Conservation (phyloP, 2,888 invertebrate genomes). For the Rutpela maculata region DNA sequence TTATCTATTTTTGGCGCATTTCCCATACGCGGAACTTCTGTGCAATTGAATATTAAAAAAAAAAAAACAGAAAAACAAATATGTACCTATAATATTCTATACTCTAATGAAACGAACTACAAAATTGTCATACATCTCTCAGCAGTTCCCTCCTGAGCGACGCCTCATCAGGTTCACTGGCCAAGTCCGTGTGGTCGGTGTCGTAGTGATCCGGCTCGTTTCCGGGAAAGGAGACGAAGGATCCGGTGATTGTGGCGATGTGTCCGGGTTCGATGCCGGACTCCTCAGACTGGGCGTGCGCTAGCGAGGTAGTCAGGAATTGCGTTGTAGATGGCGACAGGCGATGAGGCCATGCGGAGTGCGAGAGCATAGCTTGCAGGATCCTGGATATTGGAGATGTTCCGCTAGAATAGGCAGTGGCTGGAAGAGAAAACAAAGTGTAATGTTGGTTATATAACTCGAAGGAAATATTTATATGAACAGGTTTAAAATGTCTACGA, state of each 20-base stretch:
- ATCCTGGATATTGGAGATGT: not conserved
- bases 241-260: slow-evolving; percentile 84
- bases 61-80: too few species aligned
- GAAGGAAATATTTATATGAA: not conserved
- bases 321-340: slow-evolving; percentile 71
- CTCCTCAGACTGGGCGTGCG: slow-evolving; percentile 75
- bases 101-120: too few species aligned
- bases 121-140: slow-evolving; percentile 83
- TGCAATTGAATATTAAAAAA: too few species aligned
- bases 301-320: slow-evolving; percentile 66
- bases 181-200: slow-evolving; percentile 88
- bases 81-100: too few species aligned
- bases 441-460: slow-evolving; percentile 10
- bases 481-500: too few species aligned
- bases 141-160: slow-evolving; percentile 85
- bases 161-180: slow-evolving; percentile 87
- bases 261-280: slow-evolving; percentile 81
- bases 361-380: slow-evolving; percentile 68
- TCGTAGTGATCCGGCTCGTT: slow-evolving; percentile 81
- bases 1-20: too few species aligned
- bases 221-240: slow-evolving; percentile 76
- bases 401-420: not conserved
- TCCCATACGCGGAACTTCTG: too few species aligned
- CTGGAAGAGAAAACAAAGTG: slow-evolving; percentile 11
- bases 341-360: slow-evolving; percentile 73